Evolutionary conservation across 2,797 vertebrate genomes (phyloP), one percentile per base, ranked within the genome.

Genomic region (Tachyglossus aculeatus): DNA sequence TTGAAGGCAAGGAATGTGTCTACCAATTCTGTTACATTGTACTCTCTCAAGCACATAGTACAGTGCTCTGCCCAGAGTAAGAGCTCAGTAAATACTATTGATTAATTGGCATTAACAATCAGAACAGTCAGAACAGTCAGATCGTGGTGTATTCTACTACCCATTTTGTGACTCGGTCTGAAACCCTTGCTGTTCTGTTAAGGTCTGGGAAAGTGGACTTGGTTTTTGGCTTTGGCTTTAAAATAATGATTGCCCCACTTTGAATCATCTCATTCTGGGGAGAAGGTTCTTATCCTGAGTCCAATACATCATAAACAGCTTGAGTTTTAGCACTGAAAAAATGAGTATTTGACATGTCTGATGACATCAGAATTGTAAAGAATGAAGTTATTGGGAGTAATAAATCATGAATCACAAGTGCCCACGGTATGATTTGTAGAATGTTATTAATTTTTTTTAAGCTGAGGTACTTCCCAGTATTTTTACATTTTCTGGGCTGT

Each of bases 391-490:
- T 67, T 40, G 31, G 52, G 53, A 77, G 59, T 41, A 63, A 21
- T 70, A 65, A 76, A 77, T 50, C 3, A 0, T 59, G 39, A 41
- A 50, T 69, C 43, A 61, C 53, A 59, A 74, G 65, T 51, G 39
- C 33, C 63, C 50, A 41, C 71, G 63, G 69, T 74, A 61, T 54
- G 56, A 74, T 56, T 71, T 66, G 36, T 58, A 45, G 41, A 48
- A 63, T 64, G 78, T 81, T 78, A 71, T 47, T 71, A 67, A 80
- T 66, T 16, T 4, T 3, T 32, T 48, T 38, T 19, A 19, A 73
- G 52, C 56, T 54, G 3, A 18, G 41, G 45, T 29, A 48, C 16
- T 48, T 29, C 27, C 45, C 31, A 29, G 21, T 56, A 58, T 74
- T 41, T 67, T 80, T 76, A 53, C 7, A 38, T 61, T 78, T 45